Percentiles rank a stretch among this genome's conserved stretches.
Conservation (phyloP, 1,140 invertebrate genomes). For the Drosophila teissieri region DNA sequence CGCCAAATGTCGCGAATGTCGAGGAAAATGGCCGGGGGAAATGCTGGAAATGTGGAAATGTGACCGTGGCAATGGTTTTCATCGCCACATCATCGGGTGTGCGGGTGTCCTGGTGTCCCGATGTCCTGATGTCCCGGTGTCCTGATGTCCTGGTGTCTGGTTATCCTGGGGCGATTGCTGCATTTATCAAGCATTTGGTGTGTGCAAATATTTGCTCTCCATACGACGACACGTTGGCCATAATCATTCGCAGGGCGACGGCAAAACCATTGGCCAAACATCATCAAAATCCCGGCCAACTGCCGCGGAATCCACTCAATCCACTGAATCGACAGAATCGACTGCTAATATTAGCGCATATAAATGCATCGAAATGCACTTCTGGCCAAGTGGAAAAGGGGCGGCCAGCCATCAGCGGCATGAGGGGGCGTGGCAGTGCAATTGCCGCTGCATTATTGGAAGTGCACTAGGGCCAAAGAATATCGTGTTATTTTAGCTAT, state of each 20-base stretch:
- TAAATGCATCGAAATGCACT: constrained; percentile 78
- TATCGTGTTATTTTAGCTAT: constrained; percentile 82
- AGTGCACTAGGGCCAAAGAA: constrained; percentile 50
- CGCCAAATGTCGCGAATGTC: constrained; percentile 60
- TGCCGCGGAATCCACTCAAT: constrained; percentile 21
- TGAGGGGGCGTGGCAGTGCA: constrained; percentile 5
- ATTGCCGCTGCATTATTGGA: constrained; percentile 50
- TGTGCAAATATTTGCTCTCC: constrained; percentile 76
- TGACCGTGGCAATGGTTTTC: constrained; percentile 19
- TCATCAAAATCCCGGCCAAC: constrained; percentile 70
- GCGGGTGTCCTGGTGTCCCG: too few relatives aligned
- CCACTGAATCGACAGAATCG: background rate
- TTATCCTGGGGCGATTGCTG: constrained; percentile 61
- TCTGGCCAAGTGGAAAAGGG: constrained; percentile 38
- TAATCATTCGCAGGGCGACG: constrained; percentile 19
- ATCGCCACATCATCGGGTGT: constrained; percentile 29
- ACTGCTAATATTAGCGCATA: constrained; percentile 77
- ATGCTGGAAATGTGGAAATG: constrained; percentile 1
- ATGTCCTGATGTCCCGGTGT: background rate
- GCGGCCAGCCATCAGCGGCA: constrained; percentile 5
- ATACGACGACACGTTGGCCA: constrained; percentile 69
- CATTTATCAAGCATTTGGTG: constrained; percentile 80
- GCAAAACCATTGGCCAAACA: constrained; percentile 69
- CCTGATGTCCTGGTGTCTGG: constrained; percentile 25
- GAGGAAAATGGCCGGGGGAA: constrained; percentile 10